Conservation (phyloP, 2,797 vertebrate species). For the Typhlichthys eigenmanni region DNA sequence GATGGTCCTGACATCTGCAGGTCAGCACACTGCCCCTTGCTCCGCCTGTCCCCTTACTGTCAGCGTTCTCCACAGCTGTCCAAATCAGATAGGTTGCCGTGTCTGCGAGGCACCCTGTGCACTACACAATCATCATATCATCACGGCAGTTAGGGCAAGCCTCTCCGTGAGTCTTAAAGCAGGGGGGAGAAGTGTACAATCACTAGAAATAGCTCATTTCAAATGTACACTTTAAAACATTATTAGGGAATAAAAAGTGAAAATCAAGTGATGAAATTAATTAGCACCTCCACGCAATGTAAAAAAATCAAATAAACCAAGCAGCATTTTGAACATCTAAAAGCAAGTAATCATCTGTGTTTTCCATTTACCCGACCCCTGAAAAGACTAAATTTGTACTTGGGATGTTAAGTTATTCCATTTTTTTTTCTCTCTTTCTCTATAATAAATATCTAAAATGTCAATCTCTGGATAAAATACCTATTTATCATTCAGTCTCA, state of each 20-base stretch:
- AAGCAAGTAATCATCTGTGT: no score
- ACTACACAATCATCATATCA: constrained; percentile 11
- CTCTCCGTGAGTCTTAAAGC: constrained; percentile 6
- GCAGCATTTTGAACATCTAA: no score
- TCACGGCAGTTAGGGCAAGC: constrained; percentile 8
- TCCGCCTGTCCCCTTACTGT: constrained; percentile 38
- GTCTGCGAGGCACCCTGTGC: constrained; percentile 20
- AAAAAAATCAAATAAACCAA: no score
- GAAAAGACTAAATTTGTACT: not conserved
- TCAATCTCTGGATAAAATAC: not conserved
- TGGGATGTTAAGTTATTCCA: not conserved
- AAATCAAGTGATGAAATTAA: no score
- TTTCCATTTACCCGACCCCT: not conserved
- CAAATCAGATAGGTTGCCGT: constrained; percentile 41
- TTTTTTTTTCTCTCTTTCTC: not conserved
- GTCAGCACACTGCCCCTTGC: constrained; percentile 62
- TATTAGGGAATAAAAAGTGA: no score
- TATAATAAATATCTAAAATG: constrained; percentile 2
- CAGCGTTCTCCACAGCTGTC: constrained; percentile 37
- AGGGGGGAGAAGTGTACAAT: not conserved
- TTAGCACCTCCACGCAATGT: no score
- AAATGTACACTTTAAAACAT: not conserved
- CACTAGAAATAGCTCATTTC: not conserved
- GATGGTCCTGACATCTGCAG: constrained; percentile 64
- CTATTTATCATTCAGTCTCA: constrained; percentile 4